Percentiles rank a stretch among this genome's conserved stretches.
Evolutionary conservation across 2,113 vertebrate genomes (phyloP).

Genomic region (Passer domesticus): DNA sequence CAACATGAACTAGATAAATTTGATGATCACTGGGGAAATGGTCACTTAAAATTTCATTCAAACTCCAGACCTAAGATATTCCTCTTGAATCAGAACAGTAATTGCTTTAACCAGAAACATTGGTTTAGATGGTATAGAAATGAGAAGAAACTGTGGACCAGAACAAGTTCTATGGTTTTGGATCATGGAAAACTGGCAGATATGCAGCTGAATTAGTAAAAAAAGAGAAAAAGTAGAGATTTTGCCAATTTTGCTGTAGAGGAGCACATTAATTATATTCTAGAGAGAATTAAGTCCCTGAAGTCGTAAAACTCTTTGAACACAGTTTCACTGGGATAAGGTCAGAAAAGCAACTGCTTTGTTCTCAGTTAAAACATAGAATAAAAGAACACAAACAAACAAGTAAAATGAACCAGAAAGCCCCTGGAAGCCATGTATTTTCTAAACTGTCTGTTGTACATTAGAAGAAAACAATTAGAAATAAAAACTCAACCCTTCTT

Average conservation of each 20-base stretch:
- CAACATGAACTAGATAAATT: neutral
- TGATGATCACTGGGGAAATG: neutral
- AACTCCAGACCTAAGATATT: neutral
- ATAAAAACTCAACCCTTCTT: neutral
- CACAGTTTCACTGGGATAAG: neutral
- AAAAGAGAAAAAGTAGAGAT: neutral
- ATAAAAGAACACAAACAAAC: neutral
- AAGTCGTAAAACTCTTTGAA: constrained; percentile 40
- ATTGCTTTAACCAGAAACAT: neutral
- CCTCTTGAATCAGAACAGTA: neutral
- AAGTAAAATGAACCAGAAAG: neutral
- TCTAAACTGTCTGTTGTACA: neutral
- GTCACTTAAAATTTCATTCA: neutral
- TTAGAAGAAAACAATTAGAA: neutral
- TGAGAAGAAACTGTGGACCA: neutral
- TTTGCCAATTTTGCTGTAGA: neutral
- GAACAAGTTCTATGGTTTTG: neutral
- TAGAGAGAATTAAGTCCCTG: constrained; percentile 22
- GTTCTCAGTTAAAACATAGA: constrained; percentile 28
- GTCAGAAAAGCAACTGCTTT: constrained; percentile 33
- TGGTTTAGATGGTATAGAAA: neutral
- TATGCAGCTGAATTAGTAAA: neutral
- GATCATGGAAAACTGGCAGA: neutral
- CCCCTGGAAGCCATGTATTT: neutral
- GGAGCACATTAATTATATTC: neutral